Evolutionary conservation across 92 coral and sea anemone species (phyloP).

Genomic region (Actinostola sp.): DNA sequence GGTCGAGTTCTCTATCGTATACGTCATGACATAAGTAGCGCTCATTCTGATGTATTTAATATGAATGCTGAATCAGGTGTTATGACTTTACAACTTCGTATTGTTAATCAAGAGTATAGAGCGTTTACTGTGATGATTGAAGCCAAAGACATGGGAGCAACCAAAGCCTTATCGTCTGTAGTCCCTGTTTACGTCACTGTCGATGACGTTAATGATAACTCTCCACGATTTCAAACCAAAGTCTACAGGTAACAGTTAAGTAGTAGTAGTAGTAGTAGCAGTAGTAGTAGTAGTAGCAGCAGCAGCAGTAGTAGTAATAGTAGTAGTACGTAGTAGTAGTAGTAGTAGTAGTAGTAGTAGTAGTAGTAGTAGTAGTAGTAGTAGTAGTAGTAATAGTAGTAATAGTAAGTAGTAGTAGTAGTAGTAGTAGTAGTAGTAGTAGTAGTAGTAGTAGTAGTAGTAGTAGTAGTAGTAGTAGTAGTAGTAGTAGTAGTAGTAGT

Average conservation of each 20-base stretch:
- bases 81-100: constrained; percentile 67
- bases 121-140: constrained; percentile 70
- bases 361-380: constrained; percentile 26
- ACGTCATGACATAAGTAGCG: constrained; percentile 62
- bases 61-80: constrained; percentile 82
- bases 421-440: constrained; percentile 16
- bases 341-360: constrained; percentile 17
- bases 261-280: not conserved
- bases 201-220: constrained; percentile 84
- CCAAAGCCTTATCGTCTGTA: constrained; percentile 74
- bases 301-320: constrained; percentile 5
- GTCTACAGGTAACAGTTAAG: constrained; percentile 67
- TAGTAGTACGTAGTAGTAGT: no score
- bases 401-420: no score
- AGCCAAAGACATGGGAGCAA: constrained; percentile 87
- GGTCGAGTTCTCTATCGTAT: constrained; percentile 78
- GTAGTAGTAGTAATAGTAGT: constrained; percentile 29
- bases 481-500: constrained; percentile 23
- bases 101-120: constrained; percentile 79
- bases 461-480: constrained; percentile 16
- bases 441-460: constrained; percentile 23
- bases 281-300: constrained; percentile 8
- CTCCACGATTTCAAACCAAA: constrained; percentile 64
- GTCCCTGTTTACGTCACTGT: constrained; percentile 87
- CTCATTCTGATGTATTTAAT: constrained; percentile 65